phyloP scores from a whole-genome alignment of 2,888 invertebrate species.

The Agrochola lota region DNA sequence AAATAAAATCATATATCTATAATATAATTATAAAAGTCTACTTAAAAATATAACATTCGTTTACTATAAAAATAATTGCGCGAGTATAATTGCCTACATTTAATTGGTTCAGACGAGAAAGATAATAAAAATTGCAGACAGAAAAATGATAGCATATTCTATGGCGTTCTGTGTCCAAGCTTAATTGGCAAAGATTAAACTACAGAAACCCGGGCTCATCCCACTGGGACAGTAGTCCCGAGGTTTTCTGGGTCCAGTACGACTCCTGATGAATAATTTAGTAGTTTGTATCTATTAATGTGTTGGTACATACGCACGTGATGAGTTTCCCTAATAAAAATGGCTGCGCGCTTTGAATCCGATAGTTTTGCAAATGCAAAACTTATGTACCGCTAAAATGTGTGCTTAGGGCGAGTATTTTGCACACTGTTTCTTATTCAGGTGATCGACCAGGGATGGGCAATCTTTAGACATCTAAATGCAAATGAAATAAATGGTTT shows the following conservation, averaged over 20 bases:
- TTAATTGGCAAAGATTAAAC: constrained; percentile 72
- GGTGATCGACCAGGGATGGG: background rate
- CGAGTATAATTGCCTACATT: constrained; percentile 17
- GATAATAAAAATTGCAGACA: constrained; percentile 37
- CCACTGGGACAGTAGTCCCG: constrained; percentile 61
- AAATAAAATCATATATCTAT: background rate
- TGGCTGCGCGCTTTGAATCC: constrained; percentile 47
- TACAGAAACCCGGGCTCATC: constrained; percentile 64
- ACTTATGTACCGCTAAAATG: constrained; percentile 46
- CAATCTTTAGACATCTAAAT: background rate
- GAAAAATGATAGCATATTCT: constrained; percentile 52
- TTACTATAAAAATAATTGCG: constrained; percentile 13
- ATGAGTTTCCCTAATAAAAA: constrained; percentile 63
- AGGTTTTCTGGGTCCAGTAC: constrained; percentile 63
- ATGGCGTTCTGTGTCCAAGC: constrained; percentile 53
- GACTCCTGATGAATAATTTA: constrained; percentile 73
- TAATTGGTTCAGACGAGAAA: constrained; percentile 36
- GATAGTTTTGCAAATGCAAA: constrained; percentile 56
- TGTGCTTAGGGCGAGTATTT: constrained; percentile 34
- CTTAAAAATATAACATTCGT: constrained; percentile 9
- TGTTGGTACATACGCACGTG: constrained; percentile 67
- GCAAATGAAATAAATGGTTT: background rate
- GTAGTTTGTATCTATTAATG: constrained; percentile 70
- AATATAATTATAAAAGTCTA: background rate
- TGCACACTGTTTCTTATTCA: background rate